Evolutionary conservation across 2,888 invertebrate genomes (phyloP).

Genomic region (Exocentrus adspersus): DNA sequence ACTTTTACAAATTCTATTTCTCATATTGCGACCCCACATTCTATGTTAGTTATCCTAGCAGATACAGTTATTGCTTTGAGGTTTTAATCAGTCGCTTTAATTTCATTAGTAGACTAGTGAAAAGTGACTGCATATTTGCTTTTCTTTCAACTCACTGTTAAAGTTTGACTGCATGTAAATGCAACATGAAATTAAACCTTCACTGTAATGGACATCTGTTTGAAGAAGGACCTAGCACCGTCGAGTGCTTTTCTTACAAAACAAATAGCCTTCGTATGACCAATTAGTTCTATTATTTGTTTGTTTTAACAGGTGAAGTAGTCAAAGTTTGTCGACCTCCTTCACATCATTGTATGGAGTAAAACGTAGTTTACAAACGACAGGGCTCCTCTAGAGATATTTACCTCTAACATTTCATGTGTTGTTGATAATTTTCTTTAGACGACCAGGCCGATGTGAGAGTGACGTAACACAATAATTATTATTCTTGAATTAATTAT

Average conservation of each 20-base stretch:
- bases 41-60: too few species aligned
- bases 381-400: constrained; percentile 25
- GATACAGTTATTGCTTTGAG: too few species aligned
- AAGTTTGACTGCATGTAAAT: too few species aligned
- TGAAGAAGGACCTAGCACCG: neutral
- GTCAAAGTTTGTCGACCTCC: constrained; percentile 24
- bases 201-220: neutral
- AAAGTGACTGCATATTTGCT: too few species aligned
- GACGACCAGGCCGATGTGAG: neutral
- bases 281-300: constrained; percentile 25
- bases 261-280: constrained; percentile 10
- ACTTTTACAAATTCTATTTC: too few species aligned
- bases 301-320: constrained; percentile 25
- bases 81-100: too few species aligned
- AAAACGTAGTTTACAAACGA: neutral
- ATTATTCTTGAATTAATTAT: too few species aligned
- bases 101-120: too few species aligned
- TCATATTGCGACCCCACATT: too few species aligned
- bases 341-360: neutral
- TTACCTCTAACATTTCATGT: constrained; percentile 33
- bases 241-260: constrained; percentile 9
- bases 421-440: constrained; percentile 31
- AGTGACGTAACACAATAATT: neutral
- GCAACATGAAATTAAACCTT: too few species aligned
- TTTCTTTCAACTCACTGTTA: too few species aligned